Base-by-base conservation (phyloP, 2,113 vertebrate species). In the Uria lomvia region DNA sequence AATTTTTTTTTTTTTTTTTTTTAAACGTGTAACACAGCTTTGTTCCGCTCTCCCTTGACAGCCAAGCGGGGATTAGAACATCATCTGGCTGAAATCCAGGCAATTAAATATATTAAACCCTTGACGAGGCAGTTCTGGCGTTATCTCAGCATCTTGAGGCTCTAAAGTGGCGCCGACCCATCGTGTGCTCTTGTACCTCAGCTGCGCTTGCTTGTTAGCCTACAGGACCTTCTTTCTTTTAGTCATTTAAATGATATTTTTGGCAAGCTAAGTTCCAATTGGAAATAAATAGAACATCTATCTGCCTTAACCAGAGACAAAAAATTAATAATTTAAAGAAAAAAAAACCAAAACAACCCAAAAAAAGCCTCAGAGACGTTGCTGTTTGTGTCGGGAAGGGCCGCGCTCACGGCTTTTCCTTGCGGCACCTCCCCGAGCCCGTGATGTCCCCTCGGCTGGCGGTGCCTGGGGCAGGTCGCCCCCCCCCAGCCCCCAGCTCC, bases 401-500 rank as follows among this genome's bases (percentile, higher is more conserved):
- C 3, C 4, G 2, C 21, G 52, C 34, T 53, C 36, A 1, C 1
- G 4, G 27, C 17, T 49, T 70, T 62, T 13, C 17, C 60, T 55
- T 30, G 50, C 1, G 12, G 29, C 6, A 4, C 38, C 45, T 74
- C 26, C 8, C 27, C 0, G 0, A 36, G 56, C 47, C 66, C 5
- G 1, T 16, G 43, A 12, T 8, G 4, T n/a, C 8, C 19, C 45
- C 2, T 7, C 3, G 5, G n/a, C 68, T 7, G 52, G 6, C 0
- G 2, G 62, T 17, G 42, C 89, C 27, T 5, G 16, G 32, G 3
- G 65, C 42, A 11, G 66, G 40, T 27, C 29, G 16, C 68, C 40
- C 40, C 40, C 40, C 40, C 11, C 10, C 74, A 14, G n/a, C 40
- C 42, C 42, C 13, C 42, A 8, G 45, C 21, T 59, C 32, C 8